These are phyloP conservation scores for Antheraea mylitta DNA, from an alignment of 1,140 invertebrate species.

Conservation along the genomic window DNA sequence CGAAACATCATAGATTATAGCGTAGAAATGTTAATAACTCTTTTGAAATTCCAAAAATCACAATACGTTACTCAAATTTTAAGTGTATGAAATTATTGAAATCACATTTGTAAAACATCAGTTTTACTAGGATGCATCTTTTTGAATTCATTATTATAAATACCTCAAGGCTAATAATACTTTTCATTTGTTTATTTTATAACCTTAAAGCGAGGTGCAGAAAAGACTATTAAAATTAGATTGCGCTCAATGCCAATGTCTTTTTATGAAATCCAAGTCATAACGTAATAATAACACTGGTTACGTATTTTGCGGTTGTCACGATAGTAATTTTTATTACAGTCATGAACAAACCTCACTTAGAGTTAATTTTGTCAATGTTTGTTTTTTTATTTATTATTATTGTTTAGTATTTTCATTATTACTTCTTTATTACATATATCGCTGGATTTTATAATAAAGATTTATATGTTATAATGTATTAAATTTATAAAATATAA, in stretches of 20 bases:
- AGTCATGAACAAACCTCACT: background rate
- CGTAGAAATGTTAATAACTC: too few relatives aligned
- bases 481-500: too few relatives aligned
- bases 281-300: conserved; percentile 11
- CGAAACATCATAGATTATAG: too few relatives aligned
- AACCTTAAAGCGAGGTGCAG: conserved; percentile 6
- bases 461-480: too few relatives aligned
- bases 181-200: conserved; percentile 5
- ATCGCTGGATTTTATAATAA: too few relatives aligned
- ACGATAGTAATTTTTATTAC: conserved; percentile 8
- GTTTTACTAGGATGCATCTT: background rate
- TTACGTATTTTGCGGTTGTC: conserved; percentile 1
- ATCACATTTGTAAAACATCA: background rate
- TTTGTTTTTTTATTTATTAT: background rate
- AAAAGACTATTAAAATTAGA: conserved; percentile 24
- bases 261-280: conserved; percentile 21
- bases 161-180: background rate
- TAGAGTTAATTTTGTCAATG: background rate
- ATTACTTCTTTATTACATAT: too few relatives aligned
- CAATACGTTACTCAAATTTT: too few relatives aligned
- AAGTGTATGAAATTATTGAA: too few relatives aligned
- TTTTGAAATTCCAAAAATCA: too few relatives aligned
- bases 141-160: background rate
- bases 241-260: conserved; percentile 36
- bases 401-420: background rate